Conservation (phyloP, 2,797 vertebrate species). For the Tokudaia muenninki region DNA sequence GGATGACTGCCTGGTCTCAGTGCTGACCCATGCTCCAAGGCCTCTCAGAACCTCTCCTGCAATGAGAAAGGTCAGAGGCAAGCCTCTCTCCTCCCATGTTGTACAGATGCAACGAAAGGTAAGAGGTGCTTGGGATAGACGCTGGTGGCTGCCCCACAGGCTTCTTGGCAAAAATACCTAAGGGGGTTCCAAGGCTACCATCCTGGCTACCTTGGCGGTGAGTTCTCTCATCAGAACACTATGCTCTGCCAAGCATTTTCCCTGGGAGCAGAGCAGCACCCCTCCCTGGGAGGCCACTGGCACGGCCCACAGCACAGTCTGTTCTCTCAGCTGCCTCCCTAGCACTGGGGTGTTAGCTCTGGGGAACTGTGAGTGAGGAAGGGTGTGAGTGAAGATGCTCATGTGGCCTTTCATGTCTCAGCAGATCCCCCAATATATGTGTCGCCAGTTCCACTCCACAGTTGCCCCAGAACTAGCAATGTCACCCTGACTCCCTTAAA, state of each 20-base stretch:
- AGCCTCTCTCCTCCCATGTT: fast-evolving
- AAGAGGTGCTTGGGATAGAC: fast-evolving
- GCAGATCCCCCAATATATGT: background rate
- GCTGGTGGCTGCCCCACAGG: background rate
- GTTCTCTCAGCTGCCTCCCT: fast-evolving
- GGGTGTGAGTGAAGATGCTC: too few species aligned
- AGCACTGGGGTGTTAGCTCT: background rate
- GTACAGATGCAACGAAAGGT: fast-evolving
- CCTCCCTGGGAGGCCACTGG: background rate
- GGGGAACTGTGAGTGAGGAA: too few species aligned
- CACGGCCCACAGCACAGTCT: fast-evolving
- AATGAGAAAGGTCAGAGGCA: background rate
- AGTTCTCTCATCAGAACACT: fast-evolving
- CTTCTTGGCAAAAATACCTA: background rate
- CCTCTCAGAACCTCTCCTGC: too few species aligned
- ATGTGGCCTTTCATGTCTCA: too few species aligned
- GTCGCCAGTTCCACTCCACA: background rate
- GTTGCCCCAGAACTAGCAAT: fast-evolving
- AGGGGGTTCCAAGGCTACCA: fast-evolving
- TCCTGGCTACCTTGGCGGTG: fast-evolving
- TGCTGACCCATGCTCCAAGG: background rate
- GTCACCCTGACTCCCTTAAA: background rate
- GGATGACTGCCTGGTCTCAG: too few species aligned
- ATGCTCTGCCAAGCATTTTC: background rate
- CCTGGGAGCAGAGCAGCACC: fast-evolving